Evolutionary conservation across 2,113 vertebrate genomes (phyloP).

Genomic region (Clarias batrachus): DNA sequence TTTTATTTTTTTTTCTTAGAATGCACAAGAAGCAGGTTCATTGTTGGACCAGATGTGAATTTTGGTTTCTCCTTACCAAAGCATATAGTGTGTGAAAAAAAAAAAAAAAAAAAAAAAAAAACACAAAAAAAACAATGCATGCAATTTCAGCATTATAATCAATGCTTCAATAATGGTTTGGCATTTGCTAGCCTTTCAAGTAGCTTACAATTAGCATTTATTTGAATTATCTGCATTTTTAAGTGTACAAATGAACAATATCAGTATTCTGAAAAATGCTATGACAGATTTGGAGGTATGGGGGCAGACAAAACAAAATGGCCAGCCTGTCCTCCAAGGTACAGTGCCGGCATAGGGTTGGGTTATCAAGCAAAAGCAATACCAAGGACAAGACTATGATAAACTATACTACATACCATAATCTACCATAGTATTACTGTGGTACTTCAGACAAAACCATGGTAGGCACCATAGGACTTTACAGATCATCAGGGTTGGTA

Average conservation of each 20-base stretch:
- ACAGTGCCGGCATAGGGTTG: background rate
- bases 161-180: background rate
- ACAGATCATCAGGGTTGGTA: too few relatives aligned
- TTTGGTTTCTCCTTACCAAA: constrained; percentile 10
- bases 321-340: background rate
- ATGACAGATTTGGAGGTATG: background rate
- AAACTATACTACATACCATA: too few relatives aligned
- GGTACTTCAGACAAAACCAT: too few relatives aligned
- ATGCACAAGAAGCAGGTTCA: constrained; percentile 18
- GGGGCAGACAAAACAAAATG: background rate
- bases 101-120: background rate
- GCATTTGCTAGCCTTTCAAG: background rate
- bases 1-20: background rate
- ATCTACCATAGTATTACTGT: too few relatives aligned
- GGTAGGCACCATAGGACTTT: too few relatives aligned
- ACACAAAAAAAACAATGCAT: background rate
- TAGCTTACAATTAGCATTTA: background rate
- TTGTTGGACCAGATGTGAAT: constrained; percentile 7
- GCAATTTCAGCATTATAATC: background rate
- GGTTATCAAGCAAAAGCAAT: background rate
- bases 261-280: background rate
- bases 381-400: background rate
- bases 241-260: background rate
- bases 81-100: background rate
- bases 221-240: background rate